Evolutionary conservation across 2,888 invertebrate genomes (phyloP), one percentile per base, ranked within the genome.

Genomic region (Drosophila histrio): DNA sequence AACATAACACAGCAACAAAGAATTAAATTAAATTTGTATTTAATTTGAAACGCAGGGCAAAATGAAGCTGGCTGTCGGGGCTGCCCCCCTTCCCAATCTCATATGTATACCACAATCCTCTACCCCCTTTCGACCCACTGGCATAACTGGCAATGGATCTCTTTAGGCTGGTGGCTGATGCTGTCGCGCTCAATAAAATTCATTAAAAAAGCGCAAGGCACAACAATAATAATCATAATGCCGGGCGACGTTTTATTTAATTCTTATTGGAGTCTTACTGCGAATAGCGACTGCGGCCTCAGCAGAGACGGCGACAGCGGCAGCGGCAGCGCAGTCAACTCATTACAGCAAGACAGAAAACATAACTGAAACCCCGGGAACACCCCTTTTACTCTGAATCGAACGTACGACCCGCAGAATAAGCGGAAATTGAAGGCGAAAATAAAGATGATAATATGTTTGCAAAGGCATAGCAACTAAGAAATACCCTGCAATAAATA

Each of bases 351-450:
- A 66, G 21, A 28, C 49, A 30, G 56, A 71, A 41, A 56, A 60
- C 15, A 39, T 69, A 59, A 46, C 53, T 74, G 65, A 6, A 44
- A 28, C 7, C 38, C 2, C 38, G 54, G 19, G 21, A 53, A 53
- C 65, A 72, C 66, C 78, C 78, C 59, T 79, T 81, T 49, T 39
- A n/a, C 39, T 21, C 30, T 21, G 60, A 39, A 30, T 7, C 2
- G 7, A 38, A 38, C 2, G 11, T 19, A 19, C 11, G 11, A 63
- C 79, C 83, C 77, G 79, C 80, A 80, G 66, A 68, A 77, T 66
- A 71, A 64, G 59, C 60, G 67, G 69, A 72, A 77, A 82, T 77
- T 52, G 63, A 82, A 82, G 79, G 71, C 71, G 63, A 79, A 79
- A 67, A 64, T 49, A 54, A 70, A 39, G 41, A 53, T 52, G 56